Percentiles rank a stretch among this genome's conserved stretches.
Evolutionary conservation across 2,113 vertebrate genomes (phyloP).

Genomic region (Pomatostomus ruficeps): DNA sequence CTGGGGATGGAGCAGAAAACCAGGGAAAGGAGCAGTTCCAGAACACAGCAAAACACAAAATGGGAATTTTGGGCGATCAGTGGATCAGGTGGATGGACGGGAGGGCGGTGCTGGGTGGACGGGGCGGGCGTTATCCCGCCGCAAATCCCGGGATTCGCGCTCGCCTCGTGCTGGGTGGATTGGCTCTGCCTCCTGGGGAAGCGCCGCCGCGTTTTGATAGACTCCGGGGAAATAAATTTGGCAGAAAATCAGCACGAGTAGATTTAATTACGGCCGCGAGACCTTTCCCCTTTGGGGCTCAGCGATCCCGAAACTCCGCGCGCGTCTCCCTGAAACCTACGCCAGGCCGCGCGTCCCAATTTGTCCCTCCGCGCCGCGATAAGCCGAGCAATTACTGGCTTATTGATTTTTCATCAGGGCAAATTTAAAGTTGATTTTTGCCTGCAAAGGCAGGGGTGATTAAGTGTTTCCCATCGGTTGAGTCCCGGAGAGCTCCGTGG

Average conservation of each 20-base stretch:
- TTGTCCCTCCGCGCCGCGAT: conserved; percentile 84
- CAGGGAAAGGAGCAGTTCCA: background rate
- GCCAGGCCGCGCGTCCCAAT: conserved; percentile 81
- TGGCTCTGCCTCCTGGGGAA: conserved; percentile 87
- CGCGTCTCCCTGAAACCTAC: conserved; percentile 69
- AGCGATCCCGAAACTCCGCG: conserved; percentile 74
- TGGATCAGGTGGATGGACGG: background rate
- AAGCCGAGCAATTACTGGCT: conserved; percentile 97
- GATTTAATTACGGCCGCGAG: conserved; percentile 98
- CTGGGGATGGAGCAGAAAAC: background rate
- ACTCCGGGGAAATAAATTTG: conserved; percentile 98
- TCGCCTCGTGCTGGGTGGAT: conserved; percentile 73
- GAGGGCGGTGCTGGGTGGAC: background rate
- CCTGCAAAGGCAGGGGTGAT: conserved; percentile 80
- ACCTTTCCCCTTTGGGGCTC: conserved; percentile 80
- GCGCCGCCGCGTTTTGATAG: conserved; percentile 82
- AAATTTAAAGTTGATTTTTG: conserved; percentile 90
- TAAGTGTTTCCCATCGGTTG: conserved; percentile 76
- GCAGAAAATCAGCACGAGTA: conserved; percentile 98
- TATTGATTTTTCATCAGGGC: conserved; percentile 99
- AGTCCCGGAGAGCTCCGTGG: conserved; percentile 76
- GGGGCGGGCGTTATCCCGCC: background rate
- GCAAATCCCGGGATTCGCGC: conserved; percentile 50
- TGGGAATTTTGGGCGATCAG: background rate
- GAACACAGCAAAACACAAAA: fast-evolving